A percentile compares a stretch with the other conserved stretches of the same genome.
phyloP scores from a whole-genome alignment of 2,888 invertebrate species.

The Clunio marinus region DNA sequence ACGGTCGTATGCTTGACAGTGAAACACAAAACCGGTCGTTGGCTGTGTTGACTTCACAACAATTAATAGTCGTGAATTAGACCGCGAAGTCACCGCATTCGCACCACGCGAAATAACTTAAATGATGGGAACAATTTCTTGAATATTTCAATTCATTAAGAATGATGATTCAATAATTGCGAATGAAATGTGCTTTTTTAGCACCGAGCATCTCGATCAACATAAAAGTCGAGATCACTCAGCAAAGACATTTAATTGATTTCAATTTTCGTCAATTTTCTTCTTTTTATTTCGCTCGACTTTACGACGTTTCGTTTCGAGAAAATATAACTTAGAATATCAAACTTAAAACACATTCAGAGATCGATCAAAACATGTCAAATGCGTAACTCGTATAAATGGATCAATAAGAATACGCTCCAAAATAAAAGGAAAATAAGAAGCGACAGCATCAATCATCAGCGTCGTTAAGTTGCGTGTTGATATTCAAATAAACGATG shows the following conservation, averaged over 20 bases:
- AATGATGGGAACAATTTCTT: too few relatives aligned
- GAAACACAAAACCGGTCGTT: not conserved
- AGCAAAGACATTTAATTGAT: not conserved
- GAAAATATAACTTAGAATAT: too few relatives aligned
- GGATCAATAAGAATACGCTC: not conserved
- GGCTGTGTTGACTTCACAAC: too few relatives aligned
- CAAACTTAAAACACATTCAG: not conserved
- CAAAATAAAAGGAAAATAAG: conserved; percentile 22
- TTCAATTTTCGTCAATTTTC: not conserved
- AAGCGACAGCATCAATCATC: conserved; percentile 35
- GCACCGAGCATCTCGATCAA: not conserved
- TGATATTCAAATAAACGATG: conserved; percentile 8
- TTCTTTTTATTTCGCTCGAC: not conserved
- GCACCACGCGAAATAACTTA: not conserved
- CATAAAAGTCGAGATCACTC: not conserved
- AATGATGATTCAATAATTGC: conserved; percentile 10
- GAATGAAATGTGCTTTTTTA: not conserved
- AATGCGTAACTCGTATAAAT: not conserved
- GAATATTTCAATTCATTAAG: conserved; percentile 21
- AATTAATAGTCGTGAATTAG: not conserved
- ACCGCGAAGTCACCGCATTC: not conserved
- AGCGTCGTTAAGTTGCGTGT: not conserved
- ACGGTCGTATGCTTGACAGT: conserved; percentile 4
- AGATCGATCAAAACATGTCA: conserved; percentile 9
- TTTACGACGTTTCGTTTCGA: not conserved